Conservation (phyloP, 2,113 vertebrate genomes). For the Scopus umbretta region DNA sequence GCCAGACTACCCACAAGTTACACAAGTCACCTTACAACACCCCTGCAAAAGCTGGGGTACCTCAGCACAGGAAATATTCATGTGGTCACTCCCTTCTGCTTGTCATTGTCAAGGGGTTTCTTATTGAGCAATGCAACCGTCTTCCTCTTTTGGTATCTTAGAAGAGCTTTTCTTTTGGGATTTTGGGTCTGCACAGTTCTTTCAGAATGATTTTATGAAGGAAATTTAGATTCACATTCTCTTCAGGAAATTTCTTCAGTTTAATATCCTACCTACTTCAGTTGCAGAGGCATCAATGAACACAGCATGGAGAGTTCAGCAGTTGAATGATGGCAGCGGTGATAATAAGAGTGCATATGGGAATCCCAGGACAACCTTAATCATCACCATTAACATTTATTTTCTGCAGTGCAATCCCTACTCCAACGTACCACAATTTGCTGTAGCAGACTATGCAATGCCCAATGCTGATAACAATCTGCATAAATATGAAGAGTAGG, state of each 20-base stretch:
- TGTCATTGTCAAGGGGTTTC: not conserved
- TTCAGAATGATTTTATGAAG: not conserved
- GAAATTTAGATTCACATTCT: not conserved
- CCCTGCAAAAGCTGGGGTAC: not conserved
- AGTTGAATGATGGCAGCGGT: not conserved
- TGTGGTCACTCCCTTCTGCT: not conserved
- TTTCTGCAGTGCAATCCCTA: slow-evolving; percentile 1
- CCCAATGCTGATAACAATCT: not conserved
- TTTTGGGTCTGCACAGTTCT: not conserved
- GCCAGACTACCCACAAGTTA: slow-evolving; percentile 1
- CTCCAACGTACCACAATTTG: not conserved
- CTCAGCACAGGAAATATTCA: not conserved
- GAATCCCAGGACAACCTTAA: slow-evolving; percentile 18
- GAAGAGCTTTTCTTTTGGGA: not conserved
- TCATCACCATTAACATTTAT: slow-evolving; percentile 6
- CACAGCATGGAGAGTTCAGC: not conserved
- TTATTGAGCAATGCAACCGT: not conserved
- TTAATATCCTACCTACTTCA: not conserved
- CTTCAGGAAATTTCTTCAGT: not conserved
- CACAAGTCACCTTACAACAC: slow-evolving; percentile 12
- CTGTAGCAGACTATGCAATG: not conserved
- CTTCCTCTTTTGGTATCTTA: not conserved
- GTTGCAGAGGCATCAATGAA: not conserved
- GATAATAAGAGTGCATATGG: not conserved
- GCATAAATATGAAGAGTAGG: not conserved